These are phyloP conservation scores for Ormyrus pomaceus DNA, from an alignment of 2,888 invertebrate genomes.

Conservation along the genomic window DNA sequence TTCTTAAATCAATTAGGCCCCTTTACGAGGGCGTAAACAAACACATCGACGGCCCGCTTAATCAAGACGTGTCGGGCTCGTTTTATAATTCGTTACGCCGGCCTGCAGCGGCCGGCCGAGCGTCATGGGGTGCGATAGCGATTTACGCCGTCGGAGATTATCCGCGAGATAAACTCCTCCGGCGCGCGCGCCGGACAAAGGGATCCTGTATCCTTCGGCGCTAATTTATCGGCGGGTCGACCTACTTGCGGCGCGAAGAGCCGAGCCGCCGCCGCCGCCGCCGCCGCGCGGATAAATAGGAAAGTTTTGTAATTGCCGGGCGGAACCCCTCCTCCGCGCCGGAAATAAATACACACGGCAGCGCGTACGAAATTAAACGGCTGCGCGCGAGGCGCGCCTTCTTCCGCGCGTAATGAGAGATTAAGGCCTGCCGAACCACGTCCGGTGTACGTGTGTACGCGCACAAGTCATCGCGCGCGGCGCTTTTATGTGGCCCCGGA, in stretches of 20 bases:
- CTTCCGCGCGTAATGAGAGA: slow-evolving; percentile 50
- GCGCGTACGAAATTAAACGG: slow-evolving; percentile 43
- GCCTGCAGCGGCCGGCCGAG: background rate
- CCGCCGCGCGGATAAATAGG: background rate
- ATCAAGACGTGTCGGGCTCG: slow-evolving; percentile 17
- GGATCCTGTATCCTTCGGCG: background rate
- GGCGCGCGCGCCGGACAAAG: background rate
- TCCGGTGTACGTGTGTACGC: slow-evolving; percentile 1
- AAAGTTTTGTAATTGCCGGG: slow-evolving; percentile 53
- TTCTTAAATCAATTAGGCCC: slow-evolving; percentile 47
- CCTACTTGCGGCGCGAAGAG: slow-evolving; percentile 18
- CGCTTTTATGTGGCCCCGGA: slow-evolving; percentile 3
- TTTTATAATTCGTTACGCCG: slow-evolving; percentile 42
- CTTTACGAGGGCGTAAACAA: background rate
- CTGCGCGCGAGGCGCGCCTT: slow-evolving; percentile 32
- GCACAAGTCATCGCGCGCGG: background rate
- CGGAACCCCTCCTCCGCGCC: slow-evolving; percentile 23
- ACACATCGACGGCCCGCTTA: slow-evolving; percentile 8
- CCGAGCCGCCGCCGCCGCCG: background rate
- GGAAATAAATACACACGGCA: slow-evolving; percentile 41
- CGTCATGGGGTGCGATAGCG: slow-evolving; percentile 24
- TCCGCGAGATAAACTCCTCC: slow-evolving; percentile 28
- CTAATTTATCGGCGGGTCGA: slow-evolving; percentile 34
- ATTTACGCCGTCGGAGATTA: slow-evolving; percentile 45
- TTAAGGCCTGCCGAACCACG: slow-evolving; percentile 30